A percentile compares a stretch with the other conserved stretches of the same genome.
These are phyloP conservation scores for Narcine bancroftii DNA, from an alignment of 2,113 vertebrate species.

Conservation along the genomic window DNA sequence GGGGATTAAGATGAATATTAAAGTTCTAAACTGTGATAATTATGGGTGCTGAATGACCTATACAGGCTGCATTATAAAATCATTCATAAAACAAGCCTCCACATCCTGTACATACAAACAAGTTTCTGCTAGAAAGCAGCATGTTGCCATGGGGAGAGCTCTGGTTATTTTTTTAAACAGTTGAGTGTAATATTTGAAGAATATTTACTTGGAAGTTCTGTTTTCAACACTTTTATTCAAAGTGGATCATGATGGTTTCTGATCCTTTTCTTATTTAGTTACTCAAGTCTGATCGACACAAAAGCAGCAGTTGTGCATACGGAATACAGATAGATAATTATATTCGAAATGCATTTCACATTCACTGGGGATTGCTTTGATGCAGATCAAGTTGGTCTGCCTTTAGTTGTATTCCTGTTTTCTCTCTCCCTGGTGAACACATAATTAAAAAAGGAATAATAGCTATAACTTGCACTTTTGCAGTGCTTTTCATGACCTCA, in stretches of 20 bases:
- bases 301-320: background rate
- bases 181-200: background rate
- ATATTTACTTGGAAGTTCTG: background rate
- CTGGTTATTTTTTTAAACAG: background rate
- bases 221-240: background rate
- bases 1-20: background rate
- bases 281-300: constrained; percentile 9
- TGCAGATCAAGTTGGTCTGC: background rate
- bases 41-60: background rate
- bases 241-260: background rate
- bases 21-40: constrained; percentile 22
- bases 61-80: background rate
- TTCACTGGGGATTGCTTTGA: background rate
- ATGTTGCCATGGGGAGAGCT: constrained; percentile 16
- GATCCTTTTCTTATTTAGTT: constrained; percentile 7
- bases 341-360: background rate
- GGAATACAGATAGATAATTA: constrained; percentile 20
- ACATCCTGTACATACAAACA: background rate
- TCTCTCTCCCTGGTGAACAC: background rate
- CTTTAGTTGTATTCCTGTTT: background rate
- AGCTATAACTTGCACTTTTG: background rate
- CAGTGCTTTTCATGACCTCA: background rate
- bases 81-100: constrained; percentile 7
- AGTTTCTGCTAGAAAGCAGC: background rate
- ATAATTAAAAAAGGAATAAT: background rate